phyloP scores from a whole-genome alignment of 2,113 vertebrate species.

The Coreoperca whiteheadi region DNA sequence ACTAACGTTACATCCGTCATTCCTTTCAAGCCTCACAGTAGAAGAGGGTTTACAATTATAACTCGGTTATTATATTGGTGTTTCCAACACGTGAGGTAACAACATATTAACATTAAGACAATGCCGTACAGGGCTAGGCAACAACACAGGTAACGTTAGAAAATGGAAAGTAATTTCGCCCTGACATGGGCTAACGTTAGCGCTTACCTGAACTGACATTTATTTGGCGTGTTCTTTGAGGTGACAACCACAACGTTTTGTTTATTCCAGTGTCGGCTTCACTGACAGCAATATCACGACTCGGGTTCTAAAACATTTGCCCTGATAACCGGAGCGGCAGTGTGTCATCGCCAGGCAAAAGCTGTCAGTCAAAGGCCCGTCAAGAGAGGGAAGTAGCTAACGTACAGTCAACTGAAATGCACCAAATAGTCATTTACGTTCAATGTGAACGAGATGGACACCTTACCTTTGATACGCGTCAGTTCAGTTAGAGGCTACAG shows the following conservation, averaged over 20 bases:
- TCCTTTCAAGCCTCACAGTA: constrained; percentile 9
- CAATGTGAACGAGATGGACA: not conserved
- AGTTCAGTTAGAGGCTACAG: constrained; percentile 23
- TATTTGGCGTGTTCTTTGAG: not conserved
- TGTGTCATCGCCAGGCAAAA: constrained; percentile 46
- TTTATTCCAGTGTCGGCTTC: not conserved
- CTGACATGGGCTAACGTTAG: not conserved
- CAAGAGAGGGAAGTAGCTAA: constrained; percentile 63
- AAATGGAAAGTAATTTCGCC: not conserved
- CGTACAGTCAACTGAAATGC: constrained; percentile 38
- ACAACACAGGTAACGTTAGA: not conserved
- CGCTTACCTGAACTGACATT: not conserved
- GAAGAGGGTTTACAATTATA: not conserved
- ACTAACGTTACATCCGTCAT: constrained; percentile 23
- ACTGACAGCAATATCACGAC: not conserved
- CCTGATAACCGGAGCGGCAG: constrained; percentile 40
- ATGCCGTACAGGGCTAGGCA: not conserved
- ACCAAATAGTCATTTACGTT: not conserved
- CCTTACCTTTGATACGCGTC: constrained; percentile 66
- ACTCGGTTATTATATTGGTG: not conserved
- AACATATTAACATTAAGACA: not conserved
- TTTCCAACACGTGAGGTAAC: not conserved
- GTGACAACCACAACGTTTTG: not conserved
- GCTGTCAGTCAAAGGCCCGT: constrained; percentile 67
- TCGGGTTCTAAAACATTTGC: not conserved